Percentiles rank a stretch among this genome's conserved stretches.
Conservation (phyloP, 2,797 vertebrate species). For the Bradypodion pumilum region DNA sequence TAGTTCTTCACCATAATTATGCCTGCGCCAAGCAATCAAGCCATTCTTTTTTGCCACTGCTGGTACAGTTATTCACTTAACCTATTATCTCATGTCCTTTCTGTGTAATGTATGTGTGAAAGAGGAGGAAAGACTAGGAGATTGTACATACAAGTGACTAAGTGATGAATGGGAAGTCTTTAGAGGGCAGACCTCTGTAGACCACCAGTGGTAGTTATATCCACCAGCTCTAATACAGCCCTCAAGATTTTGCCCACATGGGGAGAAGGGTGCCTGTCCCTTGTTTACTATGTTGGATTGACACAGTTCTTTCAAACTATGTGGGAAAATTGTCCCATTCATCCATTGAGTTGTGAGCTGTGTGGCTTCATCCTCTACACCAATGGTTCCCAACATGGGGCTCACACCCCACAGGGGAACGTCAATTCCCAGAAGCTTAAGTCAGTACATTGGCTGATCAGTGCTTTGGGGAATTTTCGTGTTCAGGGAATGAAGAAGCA, state of each 20-base stretch:
- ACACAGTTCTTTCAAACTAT: background rate
- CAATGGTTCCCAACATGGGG: too few relatives aligned
- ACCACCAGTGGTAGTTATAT: background rate
- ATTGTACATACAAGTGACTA: background rate
- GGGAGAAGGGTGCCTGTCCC: background rate
- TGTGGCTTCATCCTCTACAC: slow-evolving; percentile 37
- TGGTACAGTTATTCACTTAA: background rate
- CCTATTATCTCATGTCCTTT: background rate
- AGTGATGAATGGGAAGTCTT: background rate
- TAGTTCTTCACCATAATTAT: background rate
- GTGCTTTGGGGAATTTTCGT: too few relatives aligned
- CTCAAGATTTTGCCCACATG: background rate
- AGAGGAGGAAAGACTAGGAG: background rate
- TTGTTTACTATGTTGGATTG: background rate
- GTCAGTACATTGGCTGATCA: too few relatives aligned
- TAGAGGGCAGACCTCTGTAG: background rate
- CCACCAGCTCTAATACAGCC: background rate
- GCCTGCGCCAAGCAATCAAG: too few relatives aligned
- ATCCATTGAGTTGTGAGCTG: slow-evolving; percentile 32
- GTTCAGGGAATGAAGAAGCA: too few relatives aligned
- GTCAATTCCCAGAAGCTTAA: too few relatives aligned
- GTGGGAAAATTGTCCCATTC: slow-evolving; percentile 23
- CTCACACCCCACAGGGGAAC: too few relatives aligned
- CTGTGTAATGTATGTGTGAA: background rate
- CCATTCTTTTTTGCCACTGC: background rate